These are phyloP conservation scores for Crocuta crocuta DNA, from an alignment of 2,113 vertebrate genomes.

Conservation along the genomic window DNA sequence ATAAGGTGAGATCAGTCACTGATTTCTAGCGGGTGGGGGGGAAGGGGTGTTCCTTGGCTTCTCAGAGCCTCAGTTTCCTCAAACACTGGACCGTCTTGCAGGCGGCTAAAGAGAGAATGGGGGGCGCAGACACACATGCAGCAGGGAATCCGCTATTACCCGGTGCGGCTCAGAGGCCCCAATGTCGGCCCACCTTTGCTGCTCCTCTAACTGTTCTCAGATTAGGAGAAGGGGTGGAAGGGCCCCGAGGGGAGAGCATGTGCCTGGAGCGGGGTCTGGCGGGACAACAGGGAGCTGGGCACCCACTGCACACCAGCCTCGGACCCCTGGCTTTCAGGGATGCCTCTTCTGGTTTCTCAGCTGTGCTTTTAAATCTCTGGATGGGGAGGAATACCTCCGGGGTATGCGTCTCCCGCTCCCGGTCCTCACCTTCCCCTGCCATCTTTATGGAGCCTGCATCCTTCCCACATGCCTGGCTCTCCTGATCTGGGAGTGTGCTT, in stretches of 20 bases:
- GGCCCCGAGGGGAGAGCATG: neutral
- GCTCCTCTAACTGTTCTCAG: neutral
- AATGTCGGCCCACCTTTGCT: neutral
- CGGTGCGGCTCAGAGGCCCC: neutral
- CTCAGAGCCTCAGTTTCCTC: neutral
- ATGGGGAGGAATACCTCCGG: too few species aligned
- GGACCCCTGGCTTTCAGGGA: rapidly evolving
- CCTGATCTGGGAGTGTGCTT: neutral
- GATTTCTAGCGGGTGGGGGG: neutral
- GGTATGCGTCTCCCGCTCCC: neutral
- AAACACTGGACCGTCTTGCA: rapidly evolving
- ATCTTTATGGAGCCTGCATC: neutral
- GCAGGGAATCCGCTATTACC: neutral
- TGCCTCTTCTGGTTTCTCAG: neutral
- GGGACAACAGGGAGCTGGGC: neutral
- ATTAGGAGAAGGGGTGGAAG: neutral
- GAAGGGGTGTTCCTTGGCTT: neutral
- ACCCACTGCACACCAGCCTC: neutral
- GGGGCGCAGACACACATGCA: rapidly evolving
- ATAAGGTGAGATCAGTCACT: neutral
- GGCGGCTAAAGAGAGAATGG: neutral
- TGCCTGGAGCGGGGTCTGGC: neutral
- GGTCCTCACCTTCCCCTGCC: neutral
- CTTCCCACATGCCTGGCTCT: neutral
- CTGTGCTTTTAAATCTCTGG: neutral